Percentiles rank a stretch among this genome's conserved stretches.
phyloP scores from a whole-genome alignment of 2,113 vertebrate genomes.

The Gracilinanus agilis region DNA sequence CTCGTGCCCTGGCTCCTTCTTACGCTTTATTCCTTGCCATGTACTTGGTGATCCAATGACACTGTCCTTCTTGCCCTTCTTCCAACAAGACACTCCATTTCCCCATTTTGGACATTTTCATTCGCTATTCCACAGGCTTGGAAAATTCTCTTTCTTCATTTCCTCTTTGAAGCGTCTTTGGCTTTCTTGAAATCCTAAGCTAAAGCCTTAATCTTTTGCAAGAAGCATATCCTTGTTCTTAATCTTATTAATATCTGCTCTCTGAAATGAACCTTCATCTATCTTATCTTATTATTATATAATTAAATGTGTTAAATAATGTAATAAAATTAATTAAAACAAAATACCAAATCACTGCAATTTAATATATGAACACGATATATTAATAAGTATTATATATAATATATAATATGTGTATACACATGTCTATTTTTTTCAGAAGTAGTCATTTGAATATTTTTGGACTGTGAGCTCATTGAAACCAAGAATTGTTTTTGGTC shows the following conservation, averaged over 20 bases:
- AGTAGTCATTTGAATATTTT: neutral
- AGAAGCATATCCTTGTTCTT: neutral
- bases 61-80: neutral
- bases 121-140: neutral
- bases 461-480: neutral
- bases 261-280: neutral
- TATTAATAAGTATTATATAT: no score
- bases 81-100: neutral
- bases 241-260: neutral
- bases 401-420: no score
- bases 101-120: neutral
- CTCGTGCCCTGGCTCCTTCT: neutral
- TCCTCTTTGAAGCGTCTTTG: neutral
- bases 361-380: no score
- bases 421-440: neutral
- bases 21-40: neutral
- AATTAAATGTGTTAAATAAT: no score
- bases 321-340: no score
- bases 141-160: neutral
- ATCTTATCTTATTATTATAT: no score
- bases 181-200: neutral
- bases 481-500: neutral
- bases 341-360: no score
- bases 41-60: neutral
- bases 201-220: neutral